Evolutionary conservation across 2,888 invertebrate species (phyloP).

Genomic region (Seira musarum): DNA sequence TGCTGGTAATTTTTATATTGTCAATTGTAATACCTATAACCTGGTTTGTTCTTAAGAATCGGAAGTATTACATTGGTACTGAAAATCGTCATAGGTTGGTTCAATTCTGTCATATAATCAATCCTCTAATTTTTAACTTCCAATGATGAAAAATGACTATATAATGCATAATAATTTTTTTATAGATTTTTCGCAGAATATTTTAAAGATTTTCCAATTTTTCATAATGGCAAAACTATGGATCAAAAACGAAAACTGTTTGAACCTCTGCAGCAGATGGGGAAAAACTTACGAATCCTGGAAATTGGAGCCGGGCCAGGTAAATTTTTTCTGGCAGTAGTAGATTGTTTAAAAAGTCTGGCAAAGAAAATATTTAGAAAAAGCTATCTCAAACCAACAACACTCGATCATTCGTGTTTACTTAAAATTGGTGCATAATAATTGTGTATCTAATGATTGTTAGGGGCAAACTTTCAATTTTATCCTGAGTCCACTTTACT

Average conservation of each 20-base stretch:
- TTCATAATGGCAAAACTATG: constrained; percentile 51
- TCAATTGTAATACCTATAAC: no score
- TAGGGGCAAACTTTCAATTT: constrained; percentile 62
- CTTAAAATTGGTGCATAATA: neutral
- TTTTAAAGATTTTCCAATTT: constrained; percentile 42
- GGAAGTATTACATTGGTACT: constrained; percentile 21
- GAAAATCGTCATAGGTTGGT: constrained; percentile 39
- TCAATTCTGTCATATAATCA: neutral
- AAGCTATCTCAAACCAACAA: no score
- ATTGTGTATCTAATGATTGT: neutral
- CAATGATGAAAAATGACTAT: no score
- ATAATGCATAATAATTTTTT: neutral
- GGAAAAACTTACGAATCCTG: constrained; percentile 57
- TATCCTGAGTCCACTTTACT: constrained; percentile 63
- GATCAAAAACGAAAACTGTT: constrained; percentile 50
- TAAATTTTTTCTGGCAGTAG: constrained; percentile 11
- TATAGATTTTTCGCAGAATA: constrained; percentile 41
- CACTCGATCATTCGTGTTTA: no score
- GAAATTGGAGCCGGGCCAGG: constrained; percentile 67
- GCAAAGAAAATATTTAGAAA: no score
- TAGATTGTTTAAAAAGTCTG: neutral
- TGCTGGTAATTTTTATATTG: no score
- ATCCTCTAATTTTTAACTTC: neutral
- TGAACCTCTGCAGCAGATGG: constrained; percentile 42
- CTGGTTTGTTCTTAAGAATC: constrained; percentile 20